These are phyloP conservation scores for Onchidella celtica DNA, from an alignment of 2,888 invertebrate genomes.

Conservation along the genomic window DNA sequence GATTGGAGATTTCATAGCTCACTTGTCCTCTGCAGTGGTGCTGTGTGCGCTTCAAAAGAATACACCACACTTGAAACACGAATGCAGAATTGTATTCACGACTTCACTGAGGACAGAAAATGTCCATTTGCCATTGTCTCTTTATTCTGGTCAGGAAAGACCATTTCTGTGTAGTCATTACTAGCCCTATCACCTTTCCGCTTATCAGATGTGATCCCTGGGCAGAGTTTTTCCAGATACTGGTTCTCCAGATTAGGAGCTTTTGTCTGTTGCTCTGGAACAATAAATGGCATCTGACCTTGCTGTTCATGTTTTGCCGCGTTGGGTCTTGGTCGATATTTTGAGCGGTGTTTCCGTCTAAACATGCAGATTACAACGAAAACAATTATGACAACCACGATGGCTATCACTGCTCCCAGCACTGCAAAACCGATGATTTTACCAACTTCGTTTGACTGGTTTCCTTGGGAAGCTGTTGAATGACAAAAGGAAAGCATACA, in stretches of 20 bases:
- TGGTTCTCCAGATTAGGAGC: slow-evolving; percentile 32
- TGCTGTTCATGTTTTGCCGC: slow-evolving; percentile 58
- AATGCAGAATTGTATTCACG: neutral
- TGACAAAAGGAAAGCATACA: neutral
- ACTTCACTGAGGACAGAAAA: slow-evolving; percentile 21
- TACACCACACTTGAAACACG: no score
- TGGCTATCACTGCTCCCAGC: slow-evolving; percentile 57
- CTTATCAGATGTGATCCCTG: slow-evolving; percentile 23
- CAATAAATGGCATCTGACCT: slow-evolving; percentile 54
- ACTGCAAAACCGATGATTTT: slow-evolving; percentile 61
- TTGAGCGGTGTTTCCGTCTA: slow-evolving; percentile 50
- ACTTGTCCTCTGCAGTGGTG: no score
- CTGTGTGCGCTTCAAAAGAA: no score
- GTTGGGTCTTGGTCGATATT: slow-evolving; percentile 56
- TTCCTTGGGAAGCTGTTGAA: neutral
- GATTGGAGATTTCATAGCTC: no score
- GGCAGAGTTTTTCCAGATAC: slow-evolving; percentile 38
- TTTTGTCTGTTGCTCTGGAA: slow-evolving; percentile 39
- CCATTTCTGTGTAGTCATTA: slow-evolving; percentile 42
- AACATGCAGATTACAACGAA: slow-evolving; percentile 54
- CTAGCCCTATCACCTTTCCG: slow-evolving; percentile 23
- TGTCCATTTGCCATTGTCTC: slow-evolving; percentile 18
- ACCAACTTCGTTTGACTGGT: slow-evolving; percentile 50
- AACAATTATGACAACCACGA: slow-evolving; percentile 59
- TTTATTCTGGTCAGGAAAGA: slow-evolving; percentile 31